These are phyloP conservation scores for Aptenodytes forsteri DNA, from an alignment of 2,113 vertebrate species.

Conservation along the genomic window DNA sequence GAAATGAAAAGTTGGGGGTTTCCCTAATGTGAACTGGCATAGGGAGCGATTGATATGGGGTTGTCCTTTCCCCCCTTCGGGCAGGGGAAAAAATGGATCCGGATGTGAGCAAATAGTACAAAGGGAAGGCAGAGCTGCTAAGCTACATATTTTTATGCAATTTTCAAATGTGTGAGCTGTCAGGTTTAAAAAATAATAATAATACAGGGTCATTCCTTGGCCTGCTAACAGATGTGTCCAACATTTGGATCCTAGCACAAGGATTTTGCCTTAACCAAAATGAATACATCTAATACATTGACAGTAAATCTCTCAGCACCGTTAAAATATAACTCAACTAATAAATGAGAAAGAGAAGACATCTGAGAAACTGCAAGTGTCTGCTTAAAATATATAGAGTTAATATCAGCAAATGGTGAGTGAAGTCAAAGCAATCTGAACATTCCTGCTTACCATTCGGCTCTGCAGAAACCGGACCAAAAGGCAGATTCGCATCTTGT, in stretches of 20 bases:
- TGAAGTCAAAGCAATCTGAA: conserved; percentile 16
- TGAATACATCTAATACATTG: conserved; percentile 59
- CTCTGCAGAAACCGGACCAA: neutral
- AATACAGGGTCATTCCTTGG: conserved; percentile 37
- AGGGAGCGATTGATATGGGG: neutral
- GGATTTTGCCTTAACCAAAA: conserved; percentile 52
- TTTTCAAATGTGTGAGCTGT: conserved; percentile 61
- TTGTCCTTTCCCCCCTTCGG: neutral
- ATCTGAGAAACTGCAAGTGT: conserved; percentile 68
- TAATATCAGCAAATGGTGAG: conserved; percentile 56
- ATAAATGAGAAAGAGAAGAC: conserved; percentile 62
- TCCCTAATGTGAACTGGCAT: neutral
- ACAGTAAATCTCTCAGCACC: conserved; percentile 73
- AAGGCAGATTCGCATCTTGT: conserved; percentile 3
- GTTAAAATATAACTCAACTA: conserved; percentile 67
- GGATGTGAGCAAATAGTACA: conserved; percentile 35
- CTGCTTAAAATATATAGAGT: conserved; percentile 56
- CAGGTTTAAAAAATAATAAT: conserved; percentile 57
- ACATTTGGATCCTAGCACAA: conserved; percentile 42
- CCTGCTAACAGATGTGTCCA: conserved; percentile 69
- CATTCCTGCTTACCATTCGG: neutral
- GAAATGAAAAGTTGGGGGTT: neutral
- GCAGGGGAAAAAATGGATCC: conserved; percentile 31
- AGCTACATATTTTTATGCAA: conserved; percentile 27
- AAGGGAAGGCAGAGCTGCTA: conserved; percentile 25